These are phyloP conservation scores for Sander lucioperca DNA, from an alignment of 2,113 vertebrate species.

Conservation along the genomic window DNA sequence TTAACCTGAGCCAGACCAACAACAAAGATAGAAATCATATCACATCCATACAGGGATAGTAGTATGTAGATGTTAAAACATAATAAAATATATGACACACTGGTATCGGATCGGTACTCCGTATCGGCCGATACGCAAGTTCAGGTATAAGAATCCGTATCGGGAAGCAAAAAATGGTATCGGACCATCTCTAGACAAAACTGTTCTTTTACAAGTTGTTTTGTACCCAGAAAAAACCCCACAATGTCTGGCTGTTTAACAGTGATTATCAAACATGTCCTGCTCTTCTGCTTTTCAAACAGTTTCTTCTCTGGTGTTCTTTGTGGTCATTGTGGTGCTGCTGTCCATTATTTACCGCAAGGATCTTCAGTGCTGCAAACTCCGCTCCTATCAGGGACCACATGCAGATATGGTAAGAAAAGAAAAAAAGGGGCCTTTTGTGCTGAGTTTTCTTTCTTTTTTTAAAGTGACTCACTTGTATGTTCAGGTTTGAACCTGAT, in stretches of 20 bases:
- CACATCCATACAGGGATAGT: too few species aligned
- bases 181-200: too few species aligned
- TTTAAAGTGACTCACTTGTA: constrained; percentile 22
- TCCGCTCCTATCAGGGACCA: constrained; percentile 83
- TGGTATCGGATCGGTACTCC: too few species aligned
- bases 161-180: too few species aligned
- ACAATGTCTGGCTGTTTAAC: background rate
- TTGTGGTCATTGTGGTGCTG: constrained; percentile 84
- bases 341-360: constrained; percentile 86
- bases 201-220: constrained; percentile 4
- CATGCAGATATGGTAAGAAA: constrained; percentile 80
- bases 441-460: constrained; percentile 18
- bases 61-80: too few species aligned
- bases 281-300: constrained; percentile 41
- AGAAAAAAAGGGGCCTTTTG: constrained; percentile 5
- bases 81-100: too few species aligned
- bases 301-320: constrained; percentile 86
- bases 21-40: too few species aligned
- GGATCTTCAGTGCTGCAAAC: constrained; percentile 86
- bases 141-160: too few species aligned
- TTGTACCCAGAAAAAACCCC: background rate
- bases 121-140: too few species aligned
- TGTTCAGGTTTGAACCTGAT: constrained; percentile 30
- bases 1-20: too few species aligned
- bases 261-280: constrained; percentile 25